Evolutionary conservation across 2,113 vertebrate genomes (phyloP).

Genomic region (Anthoscopus minutus): DNA sequence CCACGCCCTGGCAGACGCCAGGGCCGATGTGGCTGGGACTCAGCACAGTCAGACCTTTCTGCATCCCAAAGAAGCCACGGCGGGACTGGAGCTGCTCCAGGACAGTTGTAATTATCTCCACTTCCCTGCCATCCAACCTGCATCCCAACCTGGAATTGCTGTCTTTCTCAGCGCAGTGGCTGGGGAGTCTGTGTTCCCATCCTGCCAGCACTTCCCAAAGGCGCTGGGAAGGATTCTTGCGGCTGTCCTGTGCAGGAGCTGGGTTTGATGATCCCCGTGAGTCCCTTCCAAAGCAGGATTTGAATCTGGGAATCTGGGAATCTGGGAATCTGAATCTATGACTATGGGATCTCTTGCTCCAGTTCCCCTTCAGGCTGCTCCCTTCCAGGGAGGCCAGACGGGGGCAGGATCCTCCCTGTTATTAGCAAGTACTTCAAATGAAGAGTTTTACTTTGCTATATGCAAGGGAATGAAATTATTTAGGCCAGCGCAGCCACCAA

Average conservation of each 20-base stretch:
- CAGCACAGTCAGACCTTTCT: neutral
- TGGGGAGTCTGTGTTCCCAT: accelerated
- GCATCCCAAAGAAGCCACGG: neutral
- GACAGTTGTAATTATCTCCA: neutral
- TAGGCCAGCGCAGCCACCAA: accelerated
- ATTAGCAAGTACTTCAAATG: neutral
- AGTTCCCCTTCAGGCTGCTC: neutral
- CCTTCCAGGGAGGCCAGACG: neutral
- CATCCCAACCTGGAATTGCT: neutral
- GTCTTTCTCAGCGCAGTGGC: neutral
- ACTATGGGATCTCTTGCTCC: neutral
- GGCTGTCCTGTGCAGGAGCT: neutral
- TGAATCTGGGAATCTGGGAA: no score
- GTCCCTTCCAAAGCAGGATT: neutral
- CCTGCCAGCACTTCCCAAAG: neutral
- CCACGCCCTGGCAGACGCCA: neutral
- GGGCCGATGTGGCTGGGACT: accelerated
- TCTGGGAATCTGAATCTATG: no score
- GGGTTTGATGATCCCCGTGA: neutral
- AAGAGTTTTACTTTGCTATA: neutral
- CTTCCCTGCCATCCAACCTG: neutral
- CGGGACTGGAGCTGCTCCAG: neutral
- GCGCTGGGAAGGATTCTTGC: accelerated
- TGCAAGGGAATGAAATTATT: neutral
- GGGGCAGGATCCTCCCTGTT: conserved; percentile 23